A percentile compares a stretch with the other conserved stretches of the same genome.
These are phyloP conservation scores for Nasonia vitripennis DNA, from an alignment of 1,140 invertebrate species.

Conservation along the genomic window DNA sequence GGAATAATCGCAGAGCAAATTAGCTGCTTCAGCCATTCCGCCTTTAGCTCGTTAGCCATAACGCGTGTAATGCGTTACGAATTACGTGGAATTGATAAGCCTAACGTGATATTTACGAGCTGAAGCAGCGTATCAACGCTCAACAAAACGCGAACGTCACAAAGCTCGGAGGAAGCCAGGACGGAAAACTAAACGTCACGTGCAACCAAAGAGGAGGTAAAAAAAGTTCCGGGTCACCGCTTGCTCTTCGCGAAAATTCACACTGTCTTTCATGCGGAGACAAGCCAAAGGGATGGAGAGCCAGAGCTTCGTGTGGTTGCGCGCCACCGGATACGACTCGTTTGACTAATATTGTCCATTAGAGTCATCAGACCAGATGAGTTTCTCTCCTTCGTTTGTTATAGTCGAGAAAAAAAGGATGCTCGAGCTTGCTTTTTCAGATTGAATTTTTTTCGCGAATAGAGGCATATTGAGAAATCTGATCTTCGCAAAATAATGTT, in stretches of 20 bases:
- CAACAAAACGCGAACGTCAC: no score
- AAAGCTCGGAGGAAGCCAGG: not conserved
- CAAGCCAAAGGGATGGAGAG: not conserved
- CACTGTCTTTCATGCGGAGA: conserved; percentile 31
- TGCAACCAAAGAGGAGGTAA: not conserved
- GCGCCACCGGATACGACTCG: not conserved
- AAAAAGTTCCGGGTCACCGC: conserved; percentile 1
- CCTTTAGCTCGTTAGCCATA: conserved; percentile 4
- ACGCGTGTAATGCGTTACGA: no score
- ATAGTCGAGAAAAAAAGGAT: not conserved
- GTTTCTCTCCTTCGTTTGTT: not conserved
- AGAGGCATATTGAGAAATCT: not conserved
- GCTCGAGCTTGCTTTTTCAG: not conserved
- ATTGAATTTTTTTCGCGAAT: not conserved
- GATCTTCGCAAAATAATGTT: no score
- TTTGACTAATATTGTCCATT: conserved; percentile 12
- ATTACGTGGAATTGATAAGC: no score
- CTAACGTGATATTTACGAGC: no score
- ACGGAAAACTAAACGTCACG: not conserved
- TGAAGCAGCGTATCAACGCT: no score
- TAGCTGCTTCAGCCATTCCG: not conserved
- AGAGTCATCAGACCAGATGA: not conserved
- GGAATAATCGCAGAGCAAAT: conserved; percentile 4
- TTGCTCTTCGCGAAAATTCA: conserved; percentile 42
- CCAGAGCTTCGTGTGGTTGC: not conserved